phyloP scores from a whole-genome alignment of 2,797 vertebrate species.

The Ataeniobius toweri region DNA sequence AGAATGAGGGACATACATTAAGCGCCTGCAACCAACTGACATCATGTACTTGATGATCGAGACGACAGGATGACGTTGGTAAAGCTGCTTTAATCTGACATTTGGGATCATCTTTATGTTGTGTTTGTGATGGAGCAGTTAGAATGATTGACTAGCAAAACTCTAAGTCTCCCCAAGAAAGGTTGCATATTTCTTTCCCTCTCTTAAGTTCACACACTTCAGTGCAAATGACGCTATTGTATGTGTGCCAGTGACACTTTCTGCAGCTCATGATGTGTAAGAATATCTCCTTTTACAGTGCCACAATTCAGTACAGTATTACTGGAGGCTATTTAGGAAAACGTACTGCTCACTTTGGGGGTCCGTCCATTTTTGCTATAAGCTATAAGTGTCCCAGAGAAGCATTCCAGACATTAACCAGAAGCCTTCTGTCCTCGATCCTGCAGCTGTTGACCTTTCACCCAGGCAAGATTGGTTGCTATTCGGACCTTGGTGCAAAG shows the following conservation, averaged over 20 bases:
- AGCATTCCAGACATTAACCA: conserved; percentile 77
- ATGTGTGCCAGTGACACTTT: conserved; percentile 74
- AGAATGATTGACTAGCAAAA: conserved; percentile 18
- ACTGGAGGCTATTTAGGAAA: conserved; percentile 67
- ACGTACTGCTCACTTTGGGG: conserved; percentile 58
- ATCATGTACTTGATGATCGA: conserved; percentile 17
- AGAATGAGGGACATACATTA: conserved; percentile 29
- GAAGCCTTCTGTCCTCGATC: conserved; percentile 58
- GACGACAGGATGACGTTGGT: conserved; percentile 17
- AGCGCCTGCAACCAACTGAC: conserved; percentile 40
- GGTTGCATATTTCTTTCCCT: conserved; percentile 24
- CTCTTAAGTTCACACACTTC: conserved; percentile 66
- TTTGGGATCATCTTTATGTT: conserved; percentile 41
- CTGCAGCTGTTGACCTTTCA: conserved; percentile 78
- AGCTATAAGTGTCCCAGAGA: conserved; percentile 62
- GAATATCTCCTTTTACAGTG: conserved; percentile 65
- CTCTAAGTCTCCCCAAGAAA: conserved; percentile 24
- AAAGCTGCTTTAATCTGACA: conserved; percentile 64
- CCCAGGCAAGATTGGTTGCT: conserved; percentile 56
- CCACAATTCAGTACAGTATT: conserved; percentile 56
- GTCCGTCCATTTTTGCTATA: conserved; percentile 37
- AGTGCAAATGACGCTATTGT: conserved; percentile 64
- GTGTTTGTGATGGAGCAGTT: conserved; percentile 25
- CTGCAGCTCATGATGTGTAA: conserved; percentile 66
- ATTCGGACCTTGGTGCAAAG: conserved; percentile 19